Evolutionary conservation across 2,113 vertebrate species (phyloP).

Genomic region (Chloebia gouldiae): DNA sequence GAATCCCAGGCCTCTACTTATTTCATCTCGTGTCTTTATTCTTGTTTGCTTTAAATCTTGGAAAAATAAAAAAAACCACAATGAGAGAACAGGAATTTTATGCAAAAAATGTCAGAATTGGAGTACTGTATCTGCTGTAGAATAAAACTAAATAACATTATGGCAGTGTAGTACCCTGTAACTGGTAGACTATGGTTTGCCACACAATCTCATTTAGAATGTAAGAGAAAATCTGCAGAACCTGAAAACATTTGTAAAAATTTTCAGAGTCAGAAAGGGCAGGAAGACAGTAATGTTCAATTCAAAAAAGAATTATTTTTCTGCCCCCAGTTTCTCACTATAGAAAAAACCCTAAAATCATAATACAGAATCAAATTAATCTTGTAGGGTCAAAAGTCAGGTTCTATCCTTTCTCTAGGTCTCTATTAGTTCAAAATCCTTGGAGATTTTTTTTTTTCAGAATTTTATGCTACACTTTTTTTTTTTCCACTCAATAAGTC

Average conservation of each 20-base stretch:
- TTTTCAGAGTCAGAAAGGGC: background rate
- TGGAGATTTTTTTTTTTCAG: background rate
- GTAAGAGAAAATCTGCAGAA: background rate
- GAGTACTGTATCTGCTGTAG: background rate
- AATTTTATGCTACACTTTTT: background rate
- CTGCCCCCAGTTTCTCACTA: background rate
- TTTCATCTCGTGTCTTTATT: background rate
- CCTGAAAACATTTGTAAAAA: background rate
- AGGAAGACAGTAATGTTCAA: background rate
- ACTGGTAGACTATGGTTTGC: background rate
- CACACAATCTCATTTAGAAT: background rate
- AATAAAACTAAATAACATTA: background rate
- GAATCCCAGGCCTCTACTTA: background rate
- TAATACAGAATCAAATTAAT: background rate
- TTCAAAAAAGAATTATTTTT: background rate
- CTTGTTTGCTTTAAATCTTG: background rate
- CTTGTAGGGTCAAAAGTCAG: background rate
- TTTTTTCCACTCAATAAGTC: fast-evolving
- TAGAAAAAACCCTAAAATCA: background rate
- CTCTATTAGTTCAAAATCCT: background rate
- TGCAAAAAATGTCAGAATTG: background rate
- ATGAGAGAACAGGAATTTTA: background rate
- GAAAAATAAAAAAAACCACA: background rate
- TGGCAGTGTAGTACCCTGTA: background rate
- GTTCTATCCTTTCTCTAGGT: background rate